Evolutionary conservation across 2,797 vertebrate species (phyloP), one percentile per base, ranked within the genome.

Genomic region (Cyprinodon diabolis): DNA sequence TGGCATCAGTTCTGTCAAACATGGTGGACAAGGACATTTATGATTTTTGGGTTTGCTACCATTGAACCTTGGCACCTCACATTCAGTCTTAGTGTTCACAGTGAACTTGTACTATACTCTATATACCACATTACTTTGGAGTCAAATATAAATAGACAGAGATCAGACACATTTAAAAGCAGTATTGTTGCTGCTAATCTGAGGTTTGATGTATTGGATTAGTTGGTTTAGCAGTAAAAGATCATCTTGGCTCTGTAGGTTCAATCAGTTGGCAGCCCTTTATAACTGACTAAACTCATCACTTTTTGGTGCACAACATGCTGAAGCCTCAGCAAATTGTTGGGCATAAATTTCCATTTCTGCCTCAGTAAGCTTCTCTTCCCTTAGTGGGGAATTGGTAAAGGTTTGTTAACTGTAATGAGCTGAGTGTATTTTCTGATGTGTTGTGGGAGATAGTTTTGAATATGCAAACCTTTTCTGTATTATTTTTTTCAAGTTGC

Each of bases 241-340:
- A 70, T 30, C 55, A 62, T 30, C 67, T 4, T 54, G 78, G 60
- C 69, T 68, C 35, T 4, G 35, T 8, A 7, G 23, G 35, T 77
- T 47, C 11, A 76, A 70, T 70, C 30, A 77, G 68, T 73, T 51
- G 63, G 40, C n/a, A 65, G 60, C 0, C 25, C 66, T 72, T 47
- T 65, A 60, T 23, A 37, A 67, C 19, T 3, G 23, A 55, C 11
- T 43, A 57, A 79, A 72, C 65, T 45, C 35, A 17, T 14, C 74
- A 72, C 69, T 72, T 35, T 72, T 55, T 7, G 15, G 13, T 56
- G 76, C 2, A 21, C 30, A 48, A 54, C 52, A 47, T 69, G 62
- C 54, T 79, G 71, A 76, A 78, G 23, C 51, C 10, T 6, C 74
- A 52, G n/a, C 75, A 75, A 79, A 77, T 71, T 57, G 48, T 69